Evolutionary conservation across 2,888 invertebrate genomes (phyloP).

Genomic region (Disparrhopalites patrizii): DNA sequence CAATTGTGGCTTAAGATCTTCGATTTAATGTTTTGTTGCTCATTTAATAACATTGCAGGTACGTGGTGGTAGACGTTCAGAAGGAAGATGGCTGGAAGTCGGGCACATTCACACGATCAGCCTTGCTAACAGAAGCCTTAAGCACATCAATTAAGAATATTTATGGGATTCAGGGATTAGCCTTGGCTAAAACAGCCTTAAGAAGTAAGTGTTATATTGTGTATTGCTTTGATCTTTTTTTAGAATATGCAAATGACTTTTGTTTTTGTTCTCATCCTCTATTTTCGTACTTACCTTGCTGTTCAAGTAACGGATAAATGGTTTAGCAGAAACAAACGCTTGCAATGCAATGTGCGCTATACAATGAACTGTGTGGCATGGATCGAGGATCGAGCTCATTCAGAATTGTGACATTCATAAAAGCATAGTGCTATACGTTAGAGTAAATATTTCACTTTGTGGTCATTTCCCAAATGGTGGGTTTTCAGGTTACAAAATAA

Average conservation of each 20-base stretch:
- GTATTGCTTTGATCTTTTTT: too few relatives aligned
- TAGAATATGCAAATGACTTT: too few relatives aligned
- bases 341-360: too few relatives aligned
- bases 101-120: background rate
- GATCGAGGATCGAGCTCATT: too few relatives aligned
- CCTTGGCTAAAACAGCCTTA: constrained; percentile 13
- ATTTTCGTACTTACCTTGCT: too few relatives aligned
- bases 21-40: background rate
- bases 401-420: too few relatives aligned
- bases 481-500: background rate
- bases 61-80: constrained; percentile 16
- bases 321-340: too few relatives aligned
- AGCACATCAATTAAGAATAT: constrained; percentile 8
- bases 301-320: too few relatives aligned
- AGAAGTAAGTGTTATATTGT: too few relatives aligned
- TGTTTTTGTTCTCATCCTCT: too few relatives aligned
- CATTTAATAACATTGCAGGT: constrained; percentile 3
- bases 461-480: background rate
- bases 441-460: background rate
- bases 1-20: background rate
- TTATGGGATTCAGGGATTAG: constrained; percentile 23
- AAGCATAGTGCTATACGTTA: background rate
- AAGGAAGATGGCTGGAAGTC: constrained; percentile 21
- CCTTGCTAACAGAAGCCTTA: constrained; percentile 9
- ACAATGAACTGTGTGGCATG: too few relatives aligned